Percentiles rank a stretch among this genome's conserved stretches.
Evolutionary conservation across 2,113 vertebrate species (phyloP).

Genomic region (Todiramphus chloris): DNA sequence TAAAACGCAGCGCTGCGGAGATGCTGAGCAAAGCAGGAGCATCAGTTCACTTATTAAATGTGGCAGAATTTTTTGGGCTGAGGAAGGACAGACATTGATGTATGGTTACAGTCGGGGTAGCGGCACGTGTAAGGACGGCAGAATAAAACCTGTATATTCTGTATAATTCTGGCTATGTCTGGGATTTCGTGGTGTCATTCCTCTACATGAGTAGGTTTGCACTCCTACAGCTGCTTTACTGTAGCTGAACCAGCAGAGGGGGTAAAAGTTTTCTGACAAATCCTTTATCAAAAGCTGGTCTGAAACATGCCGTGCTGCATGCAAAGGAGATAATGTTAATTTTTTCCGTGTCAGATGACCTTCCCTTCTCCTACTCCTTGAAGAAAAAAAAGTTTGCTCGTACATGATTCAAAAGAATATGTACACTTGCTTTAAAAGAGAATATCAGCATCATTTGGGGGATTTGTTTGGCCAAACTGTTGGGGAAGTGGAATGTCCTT

Average conservation of each 20-base stretch:
- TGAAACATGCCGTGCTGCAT: not conserved
- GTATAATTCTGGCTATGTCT: fast-evolving
- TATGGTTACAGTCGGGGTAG: not conserved
- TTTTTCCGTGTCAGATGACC: not conserved
- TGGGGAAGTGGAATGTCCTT: not conserved
- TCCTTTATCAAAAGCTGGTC: not conserved
- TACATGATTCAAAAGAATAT: fast-evolving
- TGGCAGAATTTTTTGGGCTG: not conserved
- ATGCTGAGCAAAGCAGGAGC: not conserved
- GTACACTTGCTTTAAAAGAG: not conserved
- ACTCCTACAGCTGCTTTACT: not conserved
- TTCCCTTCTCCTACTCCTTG: not conserved
- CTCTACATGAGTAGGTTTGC: fast-evolving
- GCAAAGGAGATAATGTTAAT: not conserved
- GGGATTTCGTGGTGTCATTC: fast-evolving
- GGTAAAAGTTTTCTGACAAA: not conserved
- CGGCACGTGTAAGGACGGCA: not conserved
- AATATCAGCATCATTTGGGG: fast-evolving
- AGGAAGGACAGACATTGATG: not conserved
- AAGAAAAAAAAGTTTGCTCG: not conserved
- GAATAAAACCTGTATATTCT: fast-evolving
- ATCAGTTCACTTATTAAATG: not conserved
- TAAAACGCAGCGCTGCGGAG: not conserved
- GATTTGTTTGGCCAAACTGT: not conserved
- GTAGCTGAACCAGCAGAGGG: constrained; percentile 26